Base-by-base conservation (phyloP, 2,888 invertebrate genomes). In the Laothoe populi region DNA sequence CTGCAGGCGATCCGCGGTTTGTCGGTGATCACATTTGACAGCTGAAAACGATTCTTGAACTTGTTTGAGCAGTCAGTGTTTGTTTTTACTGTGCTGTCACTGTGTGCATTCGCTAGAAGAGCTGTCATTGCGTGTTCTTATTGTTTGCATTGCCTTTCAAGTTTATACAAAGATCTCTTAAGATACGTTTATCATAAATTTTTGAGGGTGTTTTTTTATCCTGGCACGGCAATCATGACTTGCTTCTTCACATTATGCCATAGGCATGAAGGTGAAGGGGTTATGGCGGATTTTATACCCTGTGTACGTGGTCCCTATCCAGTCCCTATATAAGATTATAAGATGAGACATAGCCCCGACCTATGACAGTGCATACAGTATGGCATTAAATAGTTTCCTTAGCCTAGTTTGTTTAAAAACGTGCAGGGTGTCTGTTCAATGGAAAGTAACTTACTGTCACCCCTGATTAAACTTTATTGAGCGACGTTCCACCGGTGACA, bases 381-480 rank as follows among this genome's bases (percentile, higher is more conserved):
- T n/a, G n/a, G 40, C n/a, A 2, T 11, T 4, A 40, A 0, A n/a
- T 3, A 13, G 13, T 4, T 2, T 2, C 13, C 2, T 13, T 13
- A 40, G 2, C n/a, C 40, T n/a, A 44, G 21, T 24, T 40, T 38
- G 38, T 31, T 31, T 35, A 24, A 58, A 42, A 23, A 58, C 38
- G 24, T 23, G 42, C 46, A 48, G 16, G 45, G 45, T 19, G 26
- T 4, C 19, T 21, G 13, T 35, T 46, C n/a, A 48, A 63, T 63
- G 70, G 69, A 73, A 71, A 68, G 72, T 75, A 73, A 77, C 70
- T 78, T 70, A 81, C 74, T 73, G 73, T 82, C 75, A 74, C 75
- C 77, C 70, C 77, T 85, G 86, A 86, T 86, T 84, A 85, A 85
- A 84, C 80, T 86, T 85, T 86, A 86, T 86, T 84, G 85, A 83